These are phyloP conservation scores for Triplophysa tibetana DNA, from an alignment of 2,113 vertebrate genomes.

Conservation along the genomic window DNA sequence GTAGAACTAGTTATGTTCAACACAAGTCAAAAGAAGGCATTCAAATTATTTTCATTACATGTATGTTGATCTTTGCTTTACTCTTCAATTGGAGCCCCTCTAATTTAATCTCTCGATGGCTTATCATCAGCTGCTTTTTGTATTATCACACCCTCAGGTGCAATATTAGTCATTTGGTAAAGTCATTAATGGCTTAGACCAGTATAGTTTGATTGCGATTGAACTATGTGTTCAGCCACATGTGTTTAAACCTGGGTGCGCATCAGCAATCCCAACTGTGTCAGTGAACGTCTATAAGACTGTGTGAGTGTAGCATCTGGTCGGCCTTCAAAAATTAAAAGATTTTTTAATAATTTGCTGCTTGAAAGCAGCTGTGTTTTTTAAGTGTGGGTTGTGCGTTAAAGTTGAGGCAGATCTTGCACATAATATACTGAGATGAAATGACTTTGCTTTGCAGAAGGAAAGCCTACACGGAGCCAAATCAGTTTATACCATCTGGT, in stretches of 20 bases:
- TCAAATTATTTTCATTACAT: too few species aligned
- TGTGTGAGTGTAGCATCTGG: background rate
- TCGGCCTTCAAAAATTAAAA: background rate
- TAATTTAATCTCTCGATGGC: constrained; percentile 49
- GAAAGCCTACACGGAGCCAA: constrained; percentile 28
- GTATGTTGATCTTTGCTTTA: too few species aligned
- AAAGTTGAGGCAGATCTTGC: constrained; percentile 16
- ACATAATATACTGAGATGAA: constrained; percentile 10
- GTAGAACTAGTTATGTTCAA: constrained; percentile 65
- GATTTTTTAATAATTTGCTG: too few species aligned
- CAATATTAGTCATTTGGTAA: constrained; percentile 7
- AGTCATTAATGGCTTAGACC: constrained; percentile 34
- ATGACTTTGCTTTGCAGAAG: constrained; percentile 23
- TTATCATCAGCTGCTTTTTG: constrained; percentile 20
- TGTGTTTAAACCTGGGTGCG: background rate
- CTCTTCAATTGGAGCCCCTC: background rate
- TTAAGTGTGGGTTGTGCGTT: background rate
- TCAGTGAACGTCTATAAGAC: background rate
- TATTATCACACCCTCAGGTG: constrained; percentile 61
- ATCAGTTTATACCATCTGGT: constrained; percentile 42
- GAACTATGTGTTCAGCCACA: background rate
- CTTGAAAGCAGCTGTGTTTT: background rate
- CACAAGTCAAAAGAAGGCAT: constrained; percentile 66
- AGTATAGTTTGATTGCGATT: constrained; percentile 3
- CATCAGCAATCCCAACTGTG: constrained; percentile 1